phyloP scores from a whole-genome alignment of 2,888 invertebrate genomes.

The Drosophila barbarae region DNA sequence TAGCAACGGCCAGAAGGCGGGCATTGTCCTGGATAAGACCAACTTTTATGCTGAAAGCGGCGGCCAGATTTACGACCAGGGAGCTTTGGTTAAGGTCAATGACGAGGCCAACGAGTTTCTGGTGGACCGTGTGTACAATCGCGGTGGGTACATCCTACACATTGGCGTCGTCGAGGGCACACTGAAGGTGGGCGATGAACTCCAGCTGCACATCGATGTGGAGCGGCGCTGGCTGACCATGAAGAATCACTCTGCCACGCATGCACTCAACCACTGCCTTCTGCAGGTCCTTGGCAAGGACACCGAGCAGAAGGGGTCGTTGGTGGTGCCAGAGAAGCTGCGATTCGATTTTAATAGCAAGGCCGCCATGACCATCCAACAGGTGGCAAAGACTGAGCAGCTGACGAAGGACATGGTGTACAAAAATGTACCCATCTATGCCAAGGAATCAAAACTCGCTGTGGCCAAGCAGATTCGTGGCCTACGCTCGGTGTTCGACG shows the following conservation, averaged over 20 bases:
- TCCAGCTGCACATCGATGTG: constrained; percentile 90
- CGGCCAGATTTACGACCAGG: constrained; percentile 98
- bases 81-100: constrained; percentile 89
- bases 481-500: constrained; percentile 98
- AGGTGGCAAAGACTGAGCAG: constrained; percentile 92
- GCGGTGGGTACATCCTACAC: constrained; percentile 97
- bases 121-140: constrained; percentile 95
- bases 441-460: constrained; percentile 90
- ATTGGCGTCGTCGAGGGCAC: constrained; percentile 93
- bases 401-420: constrained; percentile 88
- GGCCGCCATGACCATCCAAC: constrained; percentile 91
- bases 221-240: constrained; percentile 93
- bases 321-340: constrained; percentile 97
- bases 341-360: constrained; percentile 99
- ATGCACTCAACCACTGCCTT: constrained; percentile 96
- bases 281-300: constrained; percentile 93
- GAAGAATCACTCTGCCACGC: constrained; percentile 99
- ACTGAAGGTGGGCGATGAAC: constrained; percentile 90
- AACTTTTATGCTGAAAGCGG: constrained; percentile 99
- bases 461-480: constrained; percentile 95
- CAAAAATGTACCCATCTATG: constrained; percentile 89
- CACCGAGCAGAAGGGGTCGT: constrained; percentile 96
- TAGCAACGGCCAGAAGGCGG: constrained; percentile 92
- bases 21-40: constrained; percentile 93
- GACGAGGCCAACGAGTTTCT: constrained; percentile 95